A percentile compares a stretch with the other conserved stretches of the same genome.
phyloP scores from a whole-genome alignment of 2,113 vertebrate genomes.

The Setophaga petechia region DNA sequence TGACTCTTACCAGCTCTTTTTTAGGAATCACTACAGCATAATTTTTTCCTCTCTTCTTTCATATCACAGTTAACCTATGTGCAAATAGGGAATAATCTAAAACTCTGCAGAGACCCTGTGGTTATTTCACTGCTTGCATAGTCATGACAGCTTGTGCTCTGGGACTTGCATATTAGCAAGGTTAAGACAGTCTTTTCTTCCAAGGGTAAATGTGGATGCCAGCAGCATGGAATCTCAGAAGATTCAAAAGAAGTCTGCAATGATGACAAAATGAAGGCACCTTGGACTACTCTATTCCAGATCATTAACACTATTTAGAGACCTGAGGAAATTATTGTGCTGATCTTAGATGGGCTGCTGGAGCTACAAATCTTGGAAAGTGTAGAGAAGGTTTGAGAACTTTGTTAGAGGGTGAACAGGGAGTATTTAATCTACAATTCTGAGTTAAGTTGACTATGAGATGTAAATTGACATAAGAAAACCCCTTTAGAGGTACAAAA shows the following conservation, averaged over 20 bases:
- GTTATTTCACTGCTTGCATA: constrained; percentile 56
- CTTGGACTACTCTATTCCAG: not conserved
- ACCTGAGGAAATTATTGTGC: not conserved
- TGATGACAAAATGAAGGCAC: not conserved
- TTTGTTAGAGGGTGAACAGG: not conserved
- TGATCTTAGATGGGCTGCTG: not conserved
- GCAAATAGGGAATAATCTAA: constrained; percentile 53
- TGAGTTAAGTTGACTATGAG: not conserved
- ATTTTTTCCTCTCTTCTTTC: constrained; percentile 12
- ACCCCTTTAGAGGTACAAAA: not conserved
- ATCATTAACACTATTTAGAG: not conserved
- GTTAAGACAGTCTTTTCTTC: constrained; percentile 34
- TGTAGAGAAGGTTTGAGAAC: not conserved
- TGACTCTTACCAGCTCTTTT: not conserved
- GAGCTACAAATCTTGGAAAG: not conserved
- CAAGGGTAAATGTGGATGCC: constrained; percentile 38
- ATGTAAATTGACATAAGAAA: not conserved
- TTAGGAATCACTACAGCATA: not conserved
- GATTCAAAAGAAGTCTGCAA: not conserved
- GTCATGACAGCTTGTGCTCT: constrained; percentile 46
- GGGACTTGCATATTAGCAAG: constrained; percentile 32
- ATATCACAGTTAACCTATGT: constrained; percentile 47
- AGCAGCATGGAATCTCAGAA: not conserved
- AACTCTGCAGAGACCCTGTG: constrained; percentile 28
- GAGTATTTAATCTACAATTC: not conserved